These are phyloP conservation scores for Nephotettix cincticeps DNA, from an alignment of 1,140 invertebrate genomes.

Conservation along the genomic window DNA sequence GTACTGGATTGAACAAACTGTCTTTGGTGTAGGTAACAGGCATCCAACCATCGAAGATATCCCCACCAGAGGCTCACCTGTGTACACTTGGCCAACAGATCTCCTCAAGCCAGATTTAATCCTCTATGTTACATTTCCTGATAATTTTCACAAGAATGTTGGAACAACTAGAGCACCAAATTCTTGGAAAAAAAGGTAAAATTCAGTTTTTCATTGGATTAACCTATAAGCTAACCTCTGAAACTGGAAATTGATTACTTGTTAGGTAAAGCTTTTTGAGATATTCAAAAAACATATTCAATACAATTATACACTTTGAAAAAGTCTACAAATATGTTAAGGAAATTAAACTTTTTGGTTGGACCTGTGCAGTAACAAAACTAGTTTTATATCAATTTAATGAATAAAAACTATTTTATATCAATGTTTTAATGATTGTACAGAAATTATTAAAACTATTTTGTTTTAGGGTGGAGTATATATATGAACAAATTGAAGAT, in stretches of 20 bases:
- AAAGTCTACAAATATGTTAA: too few relatives aligned
- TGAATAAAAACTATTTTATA: too few relatives aligned
- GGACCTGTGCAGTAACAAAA: too few relatives aligned
- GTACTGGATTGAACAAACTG: slow-evolving; percentile 16
- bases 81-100: slow-evolving; percentile 3
- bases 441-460: too few relatives aligned
- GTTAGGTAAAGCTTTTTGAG: too few relatives aligned
- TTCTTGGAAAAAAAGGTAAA: slow-evolving; percentile 6
- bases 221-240: neutral
- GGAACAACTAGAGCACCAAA: neutral
- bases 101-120: slow-evolving; percentile 11
- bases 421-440: too few relatives aligned
- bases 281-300: too few relatives aligned
- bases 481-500: neutral
- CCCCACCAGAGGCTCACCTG: neutral
- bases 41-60: neutral
- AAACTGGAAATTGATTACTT: neutral
- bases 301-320: too few relatives aligned
- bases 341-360: too few relatives aligned
- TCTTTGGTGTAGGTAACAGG: neutral
- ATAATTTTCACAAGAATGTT: neutral
- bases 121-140: neutral
- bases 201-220: neutral
- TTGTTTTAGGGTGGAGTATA: neutral
- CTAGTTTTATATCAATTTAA: too few relatives aligned